Conservation (phyloP, 2,113 vertebrate species). For the Dascyllus trimaculatus region DNA sequence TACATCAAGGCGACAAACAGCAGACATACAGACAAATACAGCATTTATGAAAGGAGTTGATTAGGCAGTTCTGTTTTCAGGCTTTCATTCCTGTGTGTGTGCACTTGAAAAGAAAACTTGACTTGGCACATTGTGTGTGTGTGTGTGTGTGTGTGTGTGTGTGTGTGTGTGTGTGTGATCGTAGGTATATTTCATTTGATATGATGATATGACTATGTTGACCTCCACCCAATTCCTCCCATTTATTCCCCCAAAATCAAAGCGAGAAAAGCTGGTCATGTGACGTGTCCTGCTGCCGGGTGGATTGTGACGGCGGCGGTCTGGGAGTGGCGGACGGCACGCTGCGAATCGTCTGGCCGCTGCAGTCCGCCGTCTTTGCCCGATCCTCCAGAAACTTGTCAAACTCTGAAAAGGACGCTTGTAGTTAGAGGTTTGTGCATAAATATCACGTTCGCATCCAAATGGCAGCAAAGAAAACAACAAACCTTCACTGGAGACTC, state of each 20-base stretch:
- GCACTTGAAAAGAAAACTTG: conserved; percentile 15
- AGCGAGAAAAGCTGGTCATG: conserved; percentile 84
- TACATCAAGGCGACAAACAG: conserved; percentile 38
- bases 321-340: conserved; percentile 44
- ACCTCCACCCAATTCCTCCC: background rate
- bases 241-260: conserved; percentile 47
- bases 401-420: conserved; percentile 72
- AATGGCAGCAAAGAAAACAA: background rate
- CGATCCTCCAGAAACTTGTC: conserved; percentile 83
- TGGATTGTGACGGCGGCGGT: conserved; percentile 47
- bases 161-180: conserved; percentile 1
- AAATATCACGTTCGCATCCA: conserved; percentile 1
- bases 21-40: conserved; percentile 13
- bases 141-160: background rate
- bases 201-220: background rate
- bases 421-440: background rate
- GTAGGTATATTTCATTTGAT: conserved; percentile 11
- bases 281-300: conserved; percentile 65
- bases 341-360: conserved; percentile 9
- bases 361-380: conserved; percentile 60
- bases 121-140: conserved; percentile 28
- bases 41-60: conserved; percentile 32
- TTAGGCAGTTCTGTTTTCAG: conserved; percentile 31
- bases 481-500: conserved; percentile 84
- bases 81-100: background rate